Conservation (phyloP, 2,113 vertebrate species). For the Trematocara unimaculatum region DNA sequence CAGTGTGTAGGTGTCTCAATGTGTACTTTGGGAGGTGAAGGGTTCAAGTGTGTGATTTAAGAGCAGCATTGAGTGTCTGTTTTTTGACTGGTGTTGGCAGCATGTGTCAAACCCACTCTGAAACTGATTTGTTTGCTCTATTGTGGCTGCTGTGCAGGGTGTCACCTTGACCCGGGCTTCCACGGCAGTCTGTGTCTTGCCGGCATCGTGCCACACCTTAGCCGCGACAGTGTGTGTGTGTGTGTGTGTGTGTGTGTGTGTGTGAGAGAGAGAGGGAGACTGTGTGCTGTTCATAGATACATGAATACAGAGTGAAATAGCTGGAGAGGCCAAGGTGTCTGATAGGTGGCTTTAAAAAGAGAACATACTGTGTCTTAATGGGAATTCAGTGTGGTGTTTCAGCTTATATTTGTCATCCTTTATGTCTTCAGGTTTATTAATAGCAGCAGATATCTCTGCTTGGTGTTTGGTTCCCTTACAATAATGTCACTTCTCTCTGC, state of each 20-base stretch:
- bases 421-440: not conserved
- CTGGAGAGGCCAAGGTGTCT: not conserved
- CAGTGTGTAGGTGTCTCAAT: not conserved
- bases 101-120: not conserved
- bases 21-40: conserved; percentile 28
- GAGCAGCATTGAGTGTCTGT: not conserved
- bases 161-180: conserved; percentile 53
- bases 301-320: not conserved
- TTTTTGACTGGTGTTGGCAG: conserved; percentile 4
- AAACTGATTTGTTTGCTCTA: not conserved
- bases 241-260: not conserved
- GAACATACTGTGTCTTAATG: not conserved
- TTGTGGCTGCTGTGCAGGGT: not conserved
- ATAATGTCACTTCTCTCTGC: not conserved
- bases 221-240: not conserved
- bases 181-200: not conserved
- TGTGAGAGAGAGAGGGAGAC: not conserved
- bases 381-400: not conserved
- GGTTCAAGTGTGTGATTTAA: conserved; percentile 28
- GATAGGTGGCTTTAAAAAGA: not conserved
- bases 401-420: not conserved
- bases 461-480: not conserved
- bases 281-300: not conserved
- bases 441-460: not conserved
- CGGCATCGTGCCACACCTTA: conserved; percentile 41